Evolutionary conservation across 1,140 invertebrate species (phyloP), one percentile per base, ranked within the genome.

Genomic region (Druon quercuslanigerum): DNA sequence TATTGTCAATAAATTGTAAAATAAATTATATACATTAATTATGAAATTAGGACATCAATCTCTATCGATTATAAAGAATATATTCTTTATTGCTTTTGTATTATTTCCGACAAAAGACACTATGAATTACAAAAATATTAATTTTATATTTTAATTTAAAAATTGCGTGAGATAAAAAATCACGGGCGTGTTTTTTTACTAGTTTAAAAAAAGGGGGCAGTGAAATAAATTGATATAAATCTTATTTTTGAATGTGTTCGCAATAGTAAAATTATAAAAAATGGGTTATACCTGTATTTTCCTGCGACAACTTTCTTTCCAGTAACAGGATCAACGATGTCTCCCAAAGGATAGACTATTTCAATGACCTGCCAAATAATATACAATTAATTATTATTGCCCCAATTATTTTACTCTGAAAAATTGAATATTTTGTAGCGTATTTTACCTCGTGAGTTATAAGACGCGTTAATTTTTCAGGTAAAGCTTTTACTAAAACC

Each of bases 251-350:
- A n/a, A n/a, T n/a, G n/a, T n/a, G n/a, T n/a, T n/a, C n/a, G n/a
- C n/a, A n/a, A 20, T 17, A 66, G 25, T 14, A 11, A 46, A 7
- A 66, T 54, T 73, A n/a, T 9, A 17, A 54, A 9, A 40, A 16
- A 40, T 46, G 0, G 40, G 40, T 46, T 16, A 54, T 86, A 93
- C 93, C 92, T 94, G 82, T 96, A 97, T 84, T 92, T 92, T 73
- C 92, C 92, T 57, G 92, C 94, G 3, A 95, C 93, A 74, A 95
- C 93, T 90, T 96, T 96, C 87, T 96, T 96, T 40, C 95, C 95
- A 80, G 95, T 96, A 25, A 97, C 90, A 50, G 96, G 96, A 91
- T 97, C 96, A 57, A 93, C 95, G 17, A 97, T 91, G 91, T 98
- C 96, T 79, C 97, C 97, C 80, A 95, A 91, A 19, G 95, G 95